These are phyloP conservation scores for Hippopotamus amphibius DNA, from an alignment of 2,113 vertebrate genomes.

Conservation along the genomic window DNA sequence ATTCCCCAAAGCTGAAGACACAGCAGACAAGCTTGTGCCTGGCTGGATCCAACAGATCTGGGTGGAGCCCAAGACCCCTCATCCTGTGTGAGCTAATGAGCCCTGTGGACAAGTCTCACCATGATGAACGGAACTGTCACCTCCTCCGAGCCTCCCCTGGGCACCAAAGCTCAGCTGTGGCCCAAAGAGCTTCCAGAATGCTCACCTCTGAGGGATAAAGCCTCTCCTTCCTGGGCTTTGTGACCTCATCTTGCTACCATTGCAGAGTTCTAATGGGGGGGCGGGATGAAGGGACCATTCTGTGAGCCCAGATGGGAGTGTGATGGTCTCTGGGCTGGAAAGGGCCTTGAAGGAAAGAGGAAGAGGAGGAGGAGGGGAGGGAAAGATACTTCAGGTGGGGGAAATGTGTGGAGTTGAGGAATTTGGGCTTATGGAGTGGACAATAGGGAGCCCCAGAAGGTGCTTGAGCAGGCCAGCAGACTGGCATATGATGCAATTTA, in stretches of 20 bases:
- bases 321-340: background rate
- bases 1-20: background rate
- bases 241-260: conserved; percentile 60
- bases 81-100: background rate
- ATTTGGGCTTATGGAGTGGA: background rate
- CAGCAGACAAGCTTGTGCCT: too few species aligned
- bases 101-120: background rate
- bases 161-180: background rate
- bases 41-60: background rate
- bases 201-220: background rate
- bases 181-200: background rate
- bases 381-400: background rate
- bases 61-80: background rate
- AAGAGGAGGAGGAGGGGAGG: too few species aligned
- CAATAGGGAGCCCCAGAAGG: background rate
- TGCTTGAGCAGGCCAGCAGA: background rate
- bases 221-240: conserved; percentile 12
- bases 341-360: background rate
- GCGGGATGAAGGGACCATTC: background rate
- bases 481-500: background rate
- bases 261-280: conserved; percentile 9
- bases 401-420: background rate
- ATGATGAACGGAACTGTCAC: background rate
- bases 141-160: background rate
- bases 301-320: background rate